phyloP scores from a whole-genome alignment of 2,888 invertebrate species.

The Agelastica alni region DNA sequence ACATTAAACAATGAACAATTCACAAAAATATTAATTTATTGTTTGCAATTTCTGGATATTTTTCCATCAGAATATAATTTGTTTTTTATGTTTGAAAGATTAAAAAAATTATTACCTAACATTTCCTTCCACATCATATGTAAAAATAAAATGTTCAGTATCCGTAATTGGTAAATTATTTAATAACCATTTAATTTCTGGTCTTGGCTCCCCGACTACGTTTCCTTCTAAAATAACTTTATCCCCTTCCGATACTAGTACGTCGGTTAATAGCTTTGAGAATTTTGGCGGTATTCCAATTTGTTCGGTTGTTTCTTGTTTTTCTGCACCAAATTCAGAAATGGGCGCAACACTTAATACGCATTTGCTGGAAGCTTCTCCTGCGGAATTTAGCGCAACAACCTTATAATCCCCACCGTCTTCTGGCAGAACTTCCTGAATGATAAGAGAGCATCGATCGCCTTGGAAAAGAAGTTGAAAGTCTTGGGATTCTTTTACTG shows the following conservation, averaged over 20 bases:
- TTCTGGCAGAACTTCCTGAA: conserved; percentile 73
- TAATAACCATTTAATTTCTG: conserved; percentile 71
- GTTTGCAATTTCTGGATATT: no score
- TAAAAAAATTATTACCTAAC: conserved; percentile 68
- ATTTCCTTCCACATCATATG: conserved; percentile 62
- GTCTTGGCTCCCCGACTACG: conserved; percentile 70
- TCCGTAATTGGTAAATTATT: conserved; percentile 67
- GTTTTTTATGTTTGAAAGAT: no score
- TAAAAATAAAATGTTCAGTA: conserved; percentile 65
- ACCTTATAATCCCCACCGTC: conserved; percentile 81
- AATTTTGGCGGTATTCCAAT: conserved; percentile 68
- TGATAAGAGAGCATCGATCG: conserved; percentile 75
- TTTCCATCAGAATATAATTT: no score
- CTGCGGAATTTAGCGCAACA: conserved; percentile 82
- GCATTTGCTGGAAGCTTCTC: conserved; percentile 76
- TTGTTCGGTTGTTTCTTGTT: conserved; percentile 51
- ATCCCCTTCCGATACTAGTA: conserved; percentile 72
- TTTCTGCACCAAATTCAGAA: conserved; percentile 49
- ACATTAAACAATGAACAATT: no score
- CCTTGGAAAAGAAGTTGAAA: conserved; percentile 83
- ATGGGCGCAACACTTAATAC: conserved; percentile 61
- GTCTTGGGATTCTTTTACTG: conserved; percentile 82
- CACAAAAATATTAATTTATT: no score
- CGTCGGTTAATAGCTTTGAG: conserved; percentile 70
- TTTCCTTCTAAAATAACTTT: conserved; percentile 69